Percentiles rank a stretch among this genome's conserved stretches.
Evolutionary conservation across 2,888 invertebrate genomes (phyloP).

Genomic region (Desoria tigrina): DNA sequence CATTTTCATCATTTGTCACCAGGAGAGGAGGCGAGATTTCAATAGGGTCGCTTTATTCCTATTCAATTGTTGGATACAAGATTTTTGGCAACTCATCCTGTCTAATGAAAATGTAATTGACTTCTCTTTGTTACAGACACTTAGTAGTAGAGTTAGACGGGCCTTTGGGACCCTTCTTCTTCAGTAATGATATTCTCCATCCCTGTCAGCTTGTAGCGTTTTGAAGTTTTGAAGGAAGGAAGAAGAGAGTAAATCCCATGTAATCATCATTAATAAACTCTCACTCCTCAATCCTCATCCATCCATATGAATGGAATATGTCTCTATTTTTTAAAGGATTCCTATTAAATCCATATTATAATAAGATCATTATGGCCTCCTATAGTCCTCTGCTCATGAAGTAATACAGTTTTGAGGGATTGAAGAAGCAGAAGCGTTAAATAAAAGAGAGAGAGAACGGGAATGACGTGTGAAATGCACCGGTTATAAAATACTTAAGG

Average conservation of each 20-base stretch:
- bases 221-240: too few relatives aligned
- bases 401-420: neutral
- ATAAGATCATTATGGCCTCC: constrained; percentile 38
- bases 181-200: too few relatives aligned
- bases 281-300: too few relatives aligned
- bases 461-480: constrained; percentile 51
- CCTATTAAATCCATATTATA: too few relatives aligned
- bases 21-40: constrained; percentile 23
- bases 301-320: too few relatives aligned
- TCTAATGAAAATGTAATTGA: constrained; percentile 54
- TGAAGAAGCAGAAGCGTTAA: neutral
- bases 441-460: constrained; percentile 6
- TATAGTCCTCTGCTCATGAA: constrained; percentile 5
- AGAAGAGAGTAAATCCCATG: constrained; percentile 35
- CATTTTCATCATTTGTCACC: constrained; percentile 50
- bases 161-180: too few relatives aligned
- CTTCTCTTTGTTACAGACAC: constrained; percentile 52
- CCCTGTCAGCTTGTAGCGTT: constrained; percentile 14
- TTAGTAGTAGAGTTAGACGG: constrained; percentile 23
- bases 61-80: constrained; percentile 15
- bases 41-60: constrained; percentile 25
- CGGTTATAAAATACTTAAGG: constrained; percentile 52
- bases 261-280: constrained; percentile 48
- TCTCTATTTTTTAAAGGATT: too few relatives aligned
- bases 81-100: constrained; percentile 51